These are phyloP conservation scores for Hyles vespertilio DNA, from an alignment of 1,140 invertebrate genomes.

Conservation along the genomic window DNA sequence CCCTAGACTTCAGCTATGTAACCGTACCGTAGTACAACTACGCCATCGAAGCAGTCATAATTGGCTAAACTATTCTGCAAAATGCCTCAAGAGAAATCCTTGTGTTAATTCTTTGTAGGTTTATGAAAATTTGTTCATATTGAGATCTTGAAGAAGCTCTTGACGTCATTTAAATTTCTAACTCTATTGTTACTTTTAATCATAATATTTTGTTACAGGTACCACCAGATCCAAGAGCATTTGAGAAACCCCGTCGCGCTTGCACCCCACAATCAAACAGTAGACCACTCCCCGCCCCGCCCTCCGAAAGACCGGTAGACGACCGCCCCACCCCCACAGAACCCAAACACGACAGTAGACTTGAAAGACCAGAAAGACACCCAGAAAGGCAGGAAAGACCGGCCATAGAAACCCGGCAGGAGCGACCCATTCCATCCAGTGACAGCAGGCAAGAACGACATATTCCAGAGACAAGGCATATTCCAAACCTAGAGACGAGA, in stretches of 20 bases:
- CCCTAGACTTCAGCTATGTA: too few species aligned
- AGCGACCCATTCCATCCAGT: constrained; percentile 14
- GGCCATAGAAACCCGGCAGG: constrained; percentile 26
- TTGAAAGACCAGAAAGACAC: constrained; percentile 23
- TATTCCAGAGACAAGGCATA: constrained; percentile 6
- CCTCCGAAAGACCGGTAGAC: constrained; percentile 38
- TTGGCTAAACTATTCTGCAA: too few species aligned
- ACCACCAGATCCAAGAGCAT: constrained; percentile 63
- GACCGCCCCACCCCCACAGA: constrained; percentile 22
- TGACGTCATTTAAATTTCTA: too few species aligned
- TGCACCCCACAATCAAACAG: constrained; percentile 67
- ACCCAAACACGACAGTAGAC: constrained; percentile 24
- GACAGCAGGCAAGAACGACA: constrained; percentile 7
- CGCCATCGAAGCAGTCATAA: too few species aligned
- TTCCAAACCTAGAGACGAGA: constrained; percentile 1
- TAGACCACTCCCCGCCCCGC: constrained; percentile 55
- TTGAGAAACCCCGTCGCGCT: constrained; percentile 60
- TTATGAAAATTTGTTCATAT: too few species aligned
- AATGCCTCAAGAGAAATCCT: too few species aligned
- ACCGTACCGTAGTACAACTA: too few species aligned
- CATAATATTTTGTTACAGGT: constrained; percentile 34
- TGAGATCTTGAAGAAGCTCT: too few species aligned
- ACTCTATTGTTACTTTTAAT: too few species aligned
- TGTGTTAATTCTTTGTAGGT: too few species aligned
- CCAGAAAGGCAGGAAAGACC: constrained; percentile 19